Percentiles rank a stretch among this genome's conserved stretches.
Conservation (phyloP, 2,797 vertebrate genomes). For the Nyctalus aviator region DNA sequence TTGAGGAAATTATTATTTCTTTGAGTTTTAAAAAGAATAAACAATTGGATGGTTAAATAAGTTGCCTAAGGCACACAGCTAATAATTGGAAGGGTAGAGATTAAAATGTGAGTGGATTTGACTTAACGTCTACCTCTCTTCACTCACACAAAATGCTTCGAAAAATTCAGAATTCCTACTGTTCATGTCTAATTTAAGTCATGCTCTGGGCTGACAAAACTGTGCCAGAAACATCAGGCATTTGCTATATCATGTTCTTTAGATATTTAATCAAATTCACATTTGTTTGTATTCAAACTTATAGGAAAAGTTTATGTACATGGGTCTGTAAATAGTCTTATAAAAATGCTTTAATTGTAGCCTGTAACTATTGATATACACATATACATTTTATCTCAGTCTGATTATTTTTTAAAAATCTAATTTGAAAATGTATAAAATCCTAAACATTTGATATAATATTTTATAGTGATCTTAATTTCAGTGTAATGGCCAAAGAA, state of each 20-base stretch:
- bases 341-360: conserved; percentile 30
- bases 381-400: not conserved
- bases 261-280: conserved; percentile 26
- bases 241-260: not conserved
- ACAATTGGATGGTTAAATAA: not conserved
- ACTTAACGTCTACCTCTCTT: not conserved
- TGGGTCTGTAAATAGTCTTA: not conserved
- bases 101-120: not conserved
- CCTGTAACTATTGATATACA: not conserved
- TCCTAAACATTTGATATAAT: not conserved
- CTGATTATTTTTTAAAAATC: not conserved
- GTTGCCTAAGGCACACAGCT: not conserved
- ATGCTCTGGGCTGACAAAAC: not conserved
- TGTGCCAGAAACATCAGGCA: not conserved
- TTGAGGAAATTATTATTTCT: not conserved
- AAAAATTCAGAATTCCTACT: conserved; percentile 20
- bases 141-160: not conserved
- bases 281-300: conserved; percentile 7
- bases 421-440: conserved; percentile 49
- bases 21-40: not conserved
- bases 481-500: conserved; percentile 20
- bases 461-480: conserved; percentile 1
- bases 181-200: conserved; percentile 9
- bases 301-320: not conserved
- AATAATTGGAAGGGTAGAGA: not conserved